A percentile compares a stretch with the other conserved stretches of the same genome.
Evolutionary conservation across 1,140 invertebrate genomes (phyloP).

Genomic region (Drosophila insularis): DNA sequence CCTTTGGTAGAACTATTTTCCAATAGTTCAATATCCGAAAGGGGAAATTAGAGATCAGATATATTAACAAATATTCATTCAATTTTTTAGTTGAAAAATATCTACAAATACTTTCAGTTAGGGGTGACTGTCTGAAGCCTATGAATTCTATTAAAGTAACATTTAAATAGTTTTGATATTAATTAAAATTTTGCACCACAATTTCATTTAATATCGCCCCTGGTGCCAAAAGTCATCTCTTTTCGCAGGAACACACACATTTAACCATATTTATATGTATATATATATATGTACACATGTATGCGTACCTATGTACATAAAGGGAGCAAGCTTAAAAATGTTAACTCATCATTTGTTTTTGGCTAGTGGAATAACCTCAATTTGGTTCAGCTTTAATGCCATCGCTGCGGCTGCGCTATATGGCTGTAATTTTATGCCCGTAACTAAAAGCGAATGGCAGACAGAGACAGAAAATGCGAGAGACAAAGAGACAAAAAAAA

Average conservation of each 20-base stretch:
- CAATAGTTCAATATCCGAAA: no score
- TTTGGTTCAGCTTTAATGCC: slow-evolving; percentile 63
- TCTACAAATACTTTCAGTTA: no score
- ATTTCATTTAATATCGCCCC: neutral
- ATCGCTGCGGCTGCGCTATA: slow-evolving; percentile 56
- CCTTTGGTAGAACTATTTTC: no score
- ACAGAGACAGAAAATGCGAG: slow-evolving; percentile 1
- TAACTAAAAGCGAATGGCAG: neutral
- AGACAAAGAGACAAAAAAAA: slow-evolving; percentile 14
- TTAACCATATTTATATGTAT: neutral
- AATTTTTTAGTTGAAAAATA: no score
- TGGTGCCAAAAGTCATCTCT: neutral
- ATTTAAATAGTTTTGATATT: neutral
- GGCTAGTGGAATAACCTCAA: slow-evolving; percentile 65
- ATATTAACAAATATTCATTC: no score
- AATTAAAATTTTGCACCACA: neutral
- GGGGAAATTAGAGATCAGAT: no score
- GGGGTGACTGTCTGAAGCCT: no score
- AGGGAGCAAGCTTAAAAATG: slow-evolving; percentile 53
- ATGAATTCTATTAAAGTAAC: no score
- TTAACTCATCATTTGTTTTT: slow-evolving; percentile 45
- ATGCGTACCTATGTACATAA: slow-evolving; percentile 22
- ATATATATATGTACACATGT: neutral
- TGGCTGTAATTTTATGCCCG: slow-evolving; percentile 53
- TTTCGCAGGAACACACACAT: neutral